These are phyloP conservation scores for Stichodactyla mertensii DNA, from an alignment of 64 coral and sea anemone species.

Conservation along the genomic window DNA sequence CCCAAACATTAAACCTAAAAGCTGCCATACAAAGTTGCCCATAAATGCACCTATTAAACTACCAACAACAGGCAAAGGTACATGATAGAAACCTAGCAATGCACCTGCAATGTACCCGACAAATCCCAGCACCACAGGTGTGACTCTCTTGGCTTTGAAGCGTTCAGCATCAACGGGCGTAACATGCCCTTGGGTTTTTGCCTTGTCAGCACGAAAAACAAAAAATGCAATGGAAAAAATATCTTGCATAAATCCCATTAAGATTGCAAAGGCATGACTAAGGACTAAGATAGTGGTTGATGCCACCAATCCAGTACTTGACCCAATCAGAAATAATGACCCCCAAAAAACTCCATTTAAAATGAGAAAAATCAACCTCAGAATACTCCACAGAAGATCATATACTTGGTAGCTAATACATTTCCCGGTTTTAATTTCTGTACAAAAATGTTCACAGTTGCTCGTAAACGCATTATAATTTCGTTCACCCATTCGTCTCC, in stretches of 20 bases:
- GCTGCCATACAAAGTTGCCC: slow-evolving; percentile 69
- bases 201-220: slow-evolving; percentile 53
- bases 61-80: slow-evolving; percentile 70
- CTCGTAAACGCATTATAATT: slow-evolving; percentile 81
- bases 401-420: slow-evolving; percentile 73
- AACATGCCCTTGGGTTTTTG: slow-evolving; percentile 67
- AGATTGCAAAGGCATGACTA: slow-evolving; percentile 37
- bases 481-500: slow-evolving; percentile 69
- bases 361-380: slow-evolving; percentile 48
- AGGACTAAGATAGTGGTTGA: slow-evolving; percentile 54
- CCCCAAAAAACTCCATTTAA: slow-evolving; percentile 58
- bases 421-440: slow-evolving; percentile 85
- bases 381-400: slow-evolving; percentile 56
- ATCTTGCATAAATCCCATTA: slow-evolving; percentile 63
- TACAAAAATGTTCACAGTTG: slow-evolving; percentile 96
- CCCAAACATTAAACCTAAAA: slow-evolving; percentile 73
- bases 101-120: slow-evolving; percentile 68
- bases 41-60: slow-evolving; percentile 53
- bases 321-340: slow-evolving; percentile 42
- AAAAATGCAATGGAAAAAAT: slow-evolving; percentile 64
- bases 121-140: slow-evolving; percentile 69
- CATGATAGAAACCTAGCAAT: slow-evolving; percentile 44
- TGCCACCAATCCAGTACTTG: slow-evolving; percentile 73
- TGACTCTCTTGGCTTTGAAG: slow-evolving; percentile 81
- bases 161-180: slow-evolving; percentile 79